Percentiles rank a stretch among this genome's conserved stretches.
Conservation (phyloP, 2,888 invertebrate species). For the Dysmachus trigonus region DNA sequence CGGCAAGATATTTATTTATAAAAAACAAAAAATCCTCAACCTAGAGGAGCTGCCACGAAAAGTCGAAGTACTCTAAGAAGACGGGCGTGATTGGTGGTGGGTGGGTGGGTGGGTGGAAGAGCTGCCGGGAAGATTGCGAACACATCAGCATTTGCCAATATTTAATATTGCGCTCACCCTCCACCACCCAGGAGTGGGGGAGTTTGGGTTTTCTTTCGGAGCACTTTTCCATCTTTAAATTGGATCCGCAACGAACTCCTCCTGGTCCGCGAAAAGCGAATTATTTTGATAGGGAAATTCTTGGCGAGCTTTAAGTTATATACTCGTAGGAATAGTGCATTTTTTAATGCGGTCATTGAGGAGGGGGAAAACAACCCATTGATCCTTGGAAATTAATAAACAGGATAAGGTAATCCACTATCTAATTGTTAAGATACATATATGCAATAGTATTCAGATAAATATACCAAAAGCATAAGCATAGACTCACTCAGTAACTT, state of each 20-base stretch:
- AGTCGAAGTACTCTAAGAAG: not conserved
- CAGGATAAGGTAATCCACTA: not conserved
- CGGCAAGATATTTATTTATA: constrained; percentile 48
- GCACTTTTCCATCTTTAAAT: not conserved
- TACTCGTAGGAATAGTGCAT: not conserved
- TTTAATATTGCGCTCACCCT: constrained; percentile 44
- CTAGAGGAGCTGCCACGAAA: not conserved
- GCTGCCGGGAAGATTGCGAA: constrained; percentile 1
- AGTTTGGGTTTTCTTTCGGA: not conserved
- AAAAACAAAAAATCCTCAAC: constrained; percentile 41
- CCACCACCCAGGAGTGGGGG: not conserved
- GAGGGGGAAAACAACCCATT: not conserved
- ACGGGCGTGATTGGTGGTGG: not conserved
- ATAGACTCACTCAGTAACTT: too few relatives aligned
- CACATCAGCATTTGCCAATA: constrained; percentile 46
- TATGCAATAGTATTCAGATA: too few relatives aligned
- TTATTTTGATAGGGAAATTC: not conserved
- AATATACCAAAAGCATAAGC: too few relatives aligned
- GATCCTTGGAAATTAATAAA: not conserved
- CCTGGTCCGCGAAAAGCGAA: not conserved
- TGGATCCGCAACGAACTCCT: not conserved
- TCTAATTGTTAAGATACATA: not conserved
- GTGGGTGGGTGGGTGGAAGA: not conserved
- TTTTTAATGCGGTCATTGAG: not conserved
- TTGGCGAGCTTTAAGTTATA: not conserved